Base-by-base conservation (phyloP, 2,888 invertebrate species). In the Ennomos fuscantarius region DNA sequence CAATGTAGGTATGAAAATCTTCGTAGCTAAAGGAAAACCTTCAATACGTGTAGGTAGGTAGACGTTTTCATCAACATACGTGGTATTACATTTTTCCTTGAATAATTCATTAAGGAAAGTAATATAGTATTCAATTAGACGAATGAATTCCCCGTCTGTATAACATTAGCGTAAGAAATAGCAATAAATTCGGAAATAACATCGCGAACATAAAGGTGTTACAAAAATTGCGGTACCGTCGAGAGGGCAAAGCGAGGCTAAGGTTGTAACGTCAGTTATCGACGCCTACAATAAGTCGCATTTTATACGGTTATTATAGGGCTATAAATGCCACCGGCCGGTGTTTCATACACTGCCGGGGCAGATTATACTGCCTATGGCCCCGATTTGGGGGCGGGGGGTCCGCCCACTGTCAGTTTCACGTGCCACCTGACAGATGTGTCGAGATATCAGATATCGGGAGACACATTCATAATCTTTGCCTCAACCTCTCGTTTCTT, bases 301-400 rank as follows among this genome's bases (percentile, higher is more conserved):
- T 92, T 93, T 92, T 92, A 92, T 92, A 91, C 82, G 89, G 89
- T 90, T 92, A 93, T 92, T 92, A 92, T 91, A 89, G 90, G 86
- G 81, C 86, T 85, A 90, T 92, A 92, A 92, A 89, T 84, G 88
- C 86, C 90, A 89, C 89, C 89, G 90, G 91, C 84, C 89, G 86
- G 86, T 89, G 88, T 89, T 89, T 89, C 89, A 91, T 92, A 89
- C 87, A 89, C 86, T 89, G 81, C 84, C 83, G 82, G 82, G 86
- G 85, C 89, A 87, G 87, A 87, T 89, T 90, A 89, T 89, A 86
- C 87, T 83, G 86, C 84, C 84, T 82, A 82, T 78, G 82, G 83
- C 82, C 81, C 81, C 84, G 79, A 78, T 76, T 78, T 66, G 72
- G 76, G 73, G 78, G 70, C 55, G 62, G 65, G 70, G 61, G 71